Conservation (phyloP, 2,797 vertebrate species). For the Brachyrhaphis roseni region DNA sequence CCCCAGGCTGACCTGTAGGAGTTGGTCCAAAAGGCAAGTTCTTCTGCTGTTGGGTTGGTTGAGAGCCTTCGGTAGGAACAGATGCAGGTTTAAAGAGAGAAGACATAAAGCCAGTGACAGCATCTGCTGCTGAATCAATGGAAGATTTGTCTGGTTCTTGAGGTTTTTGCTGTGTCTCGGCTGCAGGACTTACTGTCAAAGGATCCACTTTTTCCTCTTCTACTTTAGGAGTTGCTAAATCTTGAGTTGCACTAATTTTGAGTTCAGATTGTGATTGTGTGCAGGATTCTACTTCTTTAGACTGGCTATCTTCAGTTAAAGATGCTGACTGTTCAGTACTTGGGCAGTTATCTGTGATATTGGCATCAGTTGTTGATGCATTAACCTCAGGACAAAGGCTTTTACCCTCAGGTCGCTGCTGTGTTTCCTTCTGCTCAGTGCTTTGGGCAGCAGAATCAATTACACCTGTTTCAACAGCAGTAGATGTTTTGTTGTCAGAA, state of each 20-base stretch:
- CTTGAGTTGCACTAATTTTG: slow-evolving; percentile 38
- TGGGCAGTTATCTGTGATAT: slow-evolving; percentile 29
- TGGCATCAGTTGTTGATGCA: slow-evolving; percentile 34
- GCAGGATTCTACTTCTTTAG: slow-evolving; percentile 41
- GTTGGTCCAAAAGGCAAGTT: slow-evolving; percentile 82
- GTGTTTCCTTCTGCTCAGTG: slow-evolving; percentile 33
- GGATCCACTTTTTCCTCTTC: slow-evolving; percentile 28
- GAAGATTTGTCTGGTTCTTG: slow-evolving; percentile 79
- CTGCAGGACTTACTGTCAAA: slow-evolving; percentile 29
- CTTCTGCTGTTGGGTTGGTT: slow-evolving; percentile 81
- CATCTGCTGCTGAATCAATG: slow-evolving; percentile 84
- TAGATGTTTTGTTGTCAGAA: slow-evolving; percentile 26
- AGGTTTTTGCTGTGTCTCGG: slow-evolving; percentile 68
- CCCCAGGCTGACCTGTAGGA: slow-evolving; percentile 68
- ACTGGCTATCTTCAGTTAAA: slow-evolving; percentile 28
- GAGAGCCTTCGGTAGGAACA: slow-evolving; percentile 62
- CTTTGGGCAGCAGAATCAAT: slow-evolving; percentile 25
- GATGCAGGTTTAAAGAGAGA: slow-evolving; percentile 74
- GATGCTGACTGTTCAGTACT: slow-evolving; percentile 29
- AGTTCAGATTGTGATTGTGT: slow-evolving; percentile 27
- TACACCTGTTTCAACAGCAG: slow-evolving; percentile 17
- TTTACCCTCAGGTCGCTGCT: slow-evolving; percentile 26
- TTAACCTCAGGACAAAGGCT: slow-evolving; percentile 21
- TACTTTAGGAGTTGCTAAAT: slow-evolving; percentile 38
- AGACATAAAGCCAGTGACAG: slow-evolving; percentile 89